These are phyloP conservation scores for Romanogobio albipinnatus DNA, from an alignment of 2,113 vertebrate species.

Conservation along the genomic window DNA sequence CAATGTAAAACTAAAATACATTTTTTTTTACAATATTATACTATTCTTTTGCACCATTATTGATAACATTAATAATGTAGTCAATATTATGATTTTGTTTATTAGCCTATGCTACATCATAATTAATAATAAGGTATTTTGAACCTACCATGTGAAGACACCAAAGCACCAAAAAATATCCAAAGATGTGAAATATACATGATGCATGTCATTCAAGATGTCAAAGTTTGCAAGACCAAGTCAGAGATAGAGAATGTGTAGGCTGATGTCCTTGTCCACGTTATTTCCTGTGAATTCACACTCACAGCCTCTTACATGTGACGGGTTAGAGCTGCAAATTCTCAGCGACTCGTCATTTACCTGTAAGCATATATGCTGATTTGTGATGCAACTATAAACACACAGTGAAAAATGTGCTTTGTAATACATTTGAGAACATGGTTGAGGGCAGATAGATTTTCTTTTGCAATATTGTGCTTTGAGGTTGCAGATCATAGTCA, in stretches of 20 bases:
- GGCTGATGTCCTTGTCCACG: background rate
- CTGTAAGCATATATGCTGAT: background rate
- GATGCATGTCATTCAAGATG: slow-evolving; percentile 21
- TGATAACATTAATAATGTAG: too few species aligned
- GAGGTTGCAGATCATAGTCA: background rate
- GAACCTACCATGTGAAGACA: slow-evolving; percentile 57
- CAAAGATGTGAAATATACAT: slow-evolving; percentile 40
- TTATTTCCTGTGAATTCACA: background rate
- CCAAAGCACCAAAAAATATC: slow-evolving; percentile 30
- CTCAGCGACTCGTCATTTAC: background rate
- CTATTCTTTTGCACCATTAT: too few species aligned
- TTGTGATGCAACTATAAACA: background rate
- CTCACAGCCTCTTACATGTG: background rate
- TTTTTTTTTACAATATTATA: too few species aligned
- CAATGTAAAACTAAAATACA: too few species aligned
- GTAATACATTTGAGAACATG: background rate
- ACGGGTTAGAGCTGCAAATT: background rate
- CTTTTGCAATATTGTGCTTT: background rate
- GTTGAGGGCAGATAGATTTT: background rate
- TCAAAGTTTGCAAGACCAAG: background rate
- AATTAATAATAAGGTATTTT: background rate
- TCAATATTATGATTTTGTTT: too few species aligned
- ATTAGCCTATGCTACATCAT: background rate
- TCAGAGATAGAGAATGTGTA: background rate
- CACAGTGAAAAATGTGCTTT: background rate